Evolutionary conservation across 2,113 vertebrate genomes (phyloP).

Genomic region (Pimephales promelas): DNA sequence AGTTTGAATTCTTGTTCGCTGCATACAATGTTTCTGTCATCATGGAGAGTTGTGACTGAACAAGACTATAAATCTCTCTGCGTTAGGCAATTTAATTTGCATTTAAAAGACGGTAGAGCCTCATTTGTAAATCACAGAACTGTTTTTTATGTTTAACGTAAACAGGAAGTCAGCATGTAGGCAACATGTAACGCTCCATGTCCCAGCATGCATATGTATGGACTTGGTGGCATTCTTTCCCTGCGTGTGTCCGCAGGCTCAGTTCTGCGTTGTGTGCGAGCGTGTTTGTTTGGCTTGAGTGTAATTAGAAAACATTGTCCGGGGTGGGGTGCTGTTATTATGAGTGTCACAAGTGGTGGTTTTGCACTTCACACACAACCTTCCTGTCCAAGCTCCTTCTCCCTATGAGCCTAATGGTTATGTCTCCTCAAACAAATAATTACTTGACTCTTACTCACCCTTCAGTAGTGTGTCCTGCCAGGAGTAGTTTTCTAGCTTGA

Average conservation of each 20-base stretch:
- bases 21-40: not conserved
- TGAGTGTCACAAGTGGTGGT: conserved; percentile 47
- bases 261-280: not conserved
- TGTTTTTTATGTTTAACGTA: not conserved
- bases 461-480: conserved; percentile 27
- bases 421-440: conserved; percentile 26
- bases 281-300: not conserved
- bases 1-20: not conserved
- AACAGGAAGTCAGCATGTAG: conserved; percentile 20
- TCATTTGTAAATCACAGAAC: not conserved
- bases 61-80: not conserved
- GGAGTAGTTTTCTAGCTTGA: conserved; percentile 51
- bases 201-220: not conserved
- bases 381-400: conserved; percentile 21
- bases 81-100: not conserved
- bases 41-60: not conserved
- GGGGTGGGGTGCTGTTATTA: conserved; percentile 57
- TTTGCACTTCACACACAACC: conserved; percentile 41
- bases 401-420: conserved; percentile 34
- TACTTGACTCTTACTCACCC: not conserved
- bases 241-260: conserved; percentile 4
- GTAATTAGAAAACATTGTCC: conserved; percentile 40
- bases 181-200: not conserved
- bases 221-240: conserved; percentile 13
- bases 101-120: not conserved